Percentiles rank a stretch among this genome's conserved stretches.
phyloP scores from a whole-genome alignment of 2,797 vertebrate genomes.

The Furcifer pardalis region DNA sequence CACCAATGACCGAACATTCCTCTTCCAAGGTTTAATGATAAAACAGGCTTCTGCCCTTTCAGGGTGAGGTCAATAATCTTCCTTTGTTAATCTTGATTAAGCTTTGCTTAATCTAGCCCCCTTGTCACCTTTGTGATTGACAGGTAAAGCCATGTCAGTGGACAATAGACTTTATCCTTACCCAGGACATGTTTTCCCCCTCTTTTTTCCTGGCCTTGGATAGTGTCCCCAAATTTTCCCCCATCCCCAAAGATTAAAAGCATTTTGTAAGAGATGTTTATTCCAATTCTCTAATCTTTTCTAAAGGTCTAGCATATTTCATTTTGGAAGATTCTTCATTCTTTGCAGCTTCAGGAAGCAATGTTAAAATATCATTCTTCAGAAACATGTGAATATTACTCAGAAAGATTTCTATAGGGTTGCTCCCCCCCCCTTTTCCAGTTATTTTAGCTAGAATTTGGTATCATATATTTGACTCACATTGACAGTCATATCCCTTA shows the following conservation, averaged over 20 bases:
- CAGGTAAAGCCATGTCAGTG: slow-evolving; percentile 66
- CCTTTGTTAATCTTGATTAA: slow-evolving; percentile 81
- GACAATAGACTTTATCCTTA: slow-evolving; percentile 60
- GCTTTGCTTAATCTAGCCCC: slow-evolving; percentile 85
- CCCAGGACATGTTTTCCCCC: slow-evolving; percentile 50
- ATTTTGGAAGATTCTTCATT: slow-evolving; percentile 42
- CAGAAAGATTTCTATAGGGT: slow-evolving; percentile 27
- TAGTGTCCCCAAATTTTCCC: slow-evolving; percentile 57
- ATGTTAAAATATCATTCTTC: slow-evolving; percentile 42
- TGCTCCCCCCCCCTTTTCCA: not conserved
- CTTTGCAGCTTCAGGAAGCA: slow-evolving; percentile 35
- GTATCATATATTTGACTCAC: not conserved
- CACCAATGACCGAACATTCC: slow-evolving; percentile 51
- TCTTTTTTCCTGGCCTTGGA: slow-evolving; percentile 47
- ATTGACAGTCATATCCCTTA: slow-evolving; percentile 29
- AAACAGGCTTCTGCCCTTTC: slow-evolving; percentile 79
- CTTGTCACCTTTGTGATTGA: slow-evolving; percentile 75
- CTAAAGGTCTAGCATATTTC: slow-evolving; percentile 37
- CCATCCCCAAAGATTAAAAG: slow-evolving; percentile 60
- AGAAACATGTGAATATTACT: slow-evolving; percentile 37
- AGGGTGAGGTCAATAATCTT: slow-evolving; percentile 83
- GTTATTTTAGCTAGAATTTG: slow-evolving; percentile 29
- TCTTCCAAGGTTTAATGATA: slow-evolving; percentile 76
- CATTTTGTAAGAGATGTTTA: slow-evolving; percentile 23
- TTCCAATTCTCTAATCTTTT: slow-evolving; percentile 40